Percentiles rank a stretch among this genome's conserved stretches.
Conservation (phyloP, 2,797 vertebrate genomes). For the Chelidonichthys spinosus region DNA sequence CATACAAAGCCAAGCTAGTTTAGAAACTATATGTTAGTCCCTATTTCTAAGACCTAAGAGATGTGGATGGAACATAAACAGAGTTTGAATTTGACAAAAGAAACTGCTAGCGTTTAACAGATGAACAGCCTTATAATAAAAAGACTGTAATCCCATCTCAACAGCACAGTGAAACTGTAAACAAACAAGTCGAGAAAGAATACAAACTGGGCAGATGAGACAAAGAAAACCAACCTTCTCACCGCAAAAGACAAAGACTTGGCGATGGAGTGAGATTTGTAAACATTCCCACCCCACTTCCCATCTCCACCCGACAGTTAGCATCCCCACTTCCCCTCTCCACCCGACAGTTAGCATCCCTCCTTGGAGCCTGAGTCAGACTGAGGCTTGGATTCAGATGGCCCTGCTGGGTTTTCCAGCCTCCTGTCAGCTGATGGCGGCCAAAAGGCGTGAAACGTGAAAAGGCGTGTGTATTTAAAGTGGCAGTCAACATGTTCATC, state of each 20-base stretch:
- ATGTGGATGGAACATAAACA: too few species aligned
- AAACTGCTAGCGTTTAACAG: neutral
- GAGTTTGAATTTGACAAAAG: neutral
- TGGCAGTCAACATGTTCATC: too few species aligned
- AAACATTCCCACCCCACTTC: slow-evolving; percentile 53
- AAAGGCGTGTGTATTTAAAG: too few species aligned
- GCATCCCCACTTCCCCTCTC: slow-evolving; percentile 36
- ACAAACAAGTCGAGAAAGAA: slow-evolving; percentile 15
- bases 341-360: slow-evolving; percentile 48
- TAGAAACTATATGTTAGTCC: neutral
- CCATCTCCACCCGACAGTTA: slow-evolving; percentile 52
- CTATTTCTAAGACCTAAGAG: neutral
- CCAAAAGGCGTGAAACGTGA: slow-evolving; percentile 7
- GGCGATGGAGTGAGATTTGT: slow-evolving; percentile 4
- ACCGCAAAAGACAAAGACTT: slow-evolving; percentile 32
- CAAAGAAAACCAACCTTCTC: slow-evolving; percentile 33
- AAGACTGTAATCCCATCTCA: slow-evolving; percentile 10
- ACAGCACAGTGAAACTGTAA: slow-evolving; percentile 29
- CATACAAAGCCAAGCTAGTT: neutral
- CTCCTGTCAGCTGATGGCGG: slow-evolving; percentile 23
- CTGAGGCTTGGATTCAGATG: slow-evolving; percentile 48
- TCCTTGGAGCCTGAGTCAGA: slow-evolving; percentile 1
- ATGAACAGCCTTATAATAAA: neutral
- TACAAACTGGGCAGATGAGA: slow-evolving; percentile 4
- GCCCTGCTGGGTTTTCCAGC: slow-evolving; percentile 23